Base-by-base conservation (phyloP, 2,113 vertebrate genomes). In the Scophthalmus maximus region DNA sequence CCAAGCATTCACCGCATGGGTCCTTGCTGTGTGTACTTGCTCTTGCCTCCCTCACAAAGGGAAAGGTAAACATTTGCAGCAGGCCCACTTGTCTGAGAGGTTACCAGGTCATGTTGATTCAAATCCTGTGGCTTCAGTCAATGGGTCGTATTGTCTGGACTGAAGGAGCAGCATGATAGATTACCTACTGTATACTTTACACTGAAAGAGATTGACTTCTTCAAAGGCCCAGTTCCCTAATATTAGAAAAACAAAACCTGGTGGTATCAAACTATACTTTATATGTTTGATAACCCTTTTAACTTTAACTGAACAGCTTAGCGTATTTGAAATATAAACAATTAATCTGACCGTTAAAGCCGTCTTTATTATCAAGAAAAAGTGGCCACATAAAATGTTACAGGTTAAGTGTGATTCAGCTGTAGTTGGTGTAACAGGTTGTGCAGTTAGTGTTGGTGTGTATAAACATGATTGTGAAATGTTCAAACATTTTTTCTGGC, bases 71-170 rank as follows among this genome's bases (percentile, higher is more conserved):
- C 66, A 64, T 50, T 75, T 40, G 8, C 56, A 29, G 40, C 12
- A 32, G 10, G n/a, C 46, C 68, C n/a, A 12, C 60, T 58, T 65
- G 47, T 75, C 29, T 60, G 4, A 20, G 46, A 69, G 44, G 76
- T 63, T 61, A 71, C 52, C 18, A 46, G 56, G 72, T 79, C 71
- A 68, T 57, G 66, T 71, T 64, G 44, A 49, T 53, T 68, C 57
- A 67, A 22, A 73, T 69, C 38, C 60, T 53, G 25, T 44, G 50
- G 59, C 46, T 61, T 68, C 22, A 34, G 50, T 71, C 47, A 47
- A 14, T 38, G 60, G 52, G 55, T 73, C 50, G 25, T 22, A 47
- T 53, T 64, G 63, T 69, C 29, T 53, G 18, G 55, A 56, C 26
- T 9, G 30, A 68, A 14, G 22, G 30, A 66, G 27, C 34, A 68